A percentile compares a stretch with the other conserved stretches of the same genome.
Conservation (phyloP, 37 sponge, comb jelly and placozoan genomes). For the Aphrocallistes beatrix region DNA sequence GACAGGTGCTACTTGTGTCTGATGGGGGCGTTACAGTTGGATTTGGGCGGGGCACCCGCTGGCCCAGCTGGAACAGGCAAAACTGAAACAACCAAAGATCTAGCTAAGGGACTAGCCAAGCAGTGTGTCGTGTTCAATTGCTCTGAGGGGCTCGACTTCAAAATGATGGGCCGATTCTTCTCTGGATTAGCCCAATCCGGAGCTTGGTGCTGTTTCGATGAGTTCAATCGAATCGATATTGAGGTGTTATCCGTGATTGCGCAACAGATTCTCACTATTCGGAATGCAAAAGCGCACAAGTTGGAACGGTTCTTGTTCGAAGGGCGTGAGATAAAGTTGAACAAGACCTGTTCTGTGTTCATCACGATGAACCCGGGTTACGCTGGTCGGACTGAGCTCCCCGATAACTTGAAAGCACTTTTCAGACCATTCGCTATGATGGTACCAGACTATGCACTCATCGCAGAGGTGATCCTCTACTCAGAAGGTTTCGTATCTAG, state of each 20-base stretch:
- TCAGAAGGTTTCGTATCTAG: conserved; percentile 97
- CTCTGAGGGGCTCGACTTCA: conserved; percentile 89
- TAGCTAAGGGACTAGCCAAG: conserved; percentile 89
- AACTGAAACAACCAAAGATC: conserved; percentile 91
- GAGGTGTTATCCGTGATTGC: conserved; percentile 99
- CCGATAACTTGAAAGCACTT: conserved; percentile 94
- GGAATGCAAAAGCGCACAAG: conserved; percentile 78
- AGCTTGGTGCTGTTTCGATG: conserved; percentile 99
- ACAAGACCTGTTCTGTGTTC: conserved; percentile 81
- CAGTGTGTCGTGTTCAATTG: conserved; percentile 99
- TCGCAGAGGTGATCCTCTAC: conserved; percentile 97
- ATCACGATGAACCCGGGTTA: conserved; percentile 99
- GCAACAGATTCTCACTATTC: conserved; percentile 89
- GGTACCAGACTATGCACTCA: conserved; percentile 97
- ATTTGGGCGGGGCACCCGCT: conserved; percentile 95
- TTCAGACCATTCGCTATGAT: conserved; percentile 99
- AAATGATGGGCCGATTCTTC: conserved; percentile 99
- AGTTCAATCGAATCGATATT: conserved; percentile 96
- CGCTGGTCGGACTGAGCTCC: conserved; percentile 94
- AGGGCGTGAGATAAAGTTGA: conserved; percentile 90
- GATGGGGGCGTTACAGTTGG: conserved; percentile 96
- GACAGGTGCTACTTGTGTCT: conserved; percentile 95
- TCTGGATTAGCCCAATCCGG: conserved; percentile 97
- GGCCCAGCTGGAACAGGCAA: conserved; percentile 99
- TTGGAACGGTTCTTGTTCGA: conserved; percentile 89